Conservation (phyloP, 2,113 vertebrate genomes). For the Callospermophilus lateralis region DNA sequence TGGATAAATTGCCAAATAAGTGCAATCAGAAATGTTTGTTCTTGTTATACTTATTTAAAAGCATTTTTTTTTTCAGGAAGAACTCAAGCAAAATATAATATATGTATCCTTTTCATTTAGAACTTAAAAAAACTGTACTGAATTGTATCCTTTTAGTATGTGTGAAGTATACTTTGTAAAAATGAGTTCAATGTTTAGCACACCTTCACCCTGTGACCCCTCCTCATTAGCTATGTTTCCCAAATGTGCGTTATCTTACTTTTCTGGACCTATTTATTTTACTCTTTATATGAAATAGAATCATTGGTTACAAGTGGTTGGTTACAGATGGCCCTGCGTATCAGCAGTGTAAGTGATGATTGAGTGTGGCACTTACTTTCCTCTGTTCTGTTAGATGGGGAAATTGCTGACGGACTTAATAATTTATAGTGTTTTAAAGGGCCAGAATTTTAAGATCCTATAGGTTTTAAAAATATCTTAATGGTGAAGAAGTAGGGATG, state of each 20-base stretch:
- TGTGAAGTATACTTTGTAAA: background rate
- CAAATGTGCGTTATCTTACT: background rate
- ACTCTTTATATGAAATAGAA: background rate
- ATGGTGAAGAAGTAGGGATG: background rate
- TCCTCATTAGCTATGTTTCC: background rate
- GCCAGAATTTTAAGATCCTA: background rate
- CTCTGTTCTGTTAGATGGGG: background rate
- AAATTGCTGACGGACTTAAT: constrained; percentile 14
- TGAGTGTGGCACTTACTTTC: background rate
- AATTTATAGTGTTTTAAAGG: background rate
- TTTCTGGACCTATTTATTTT: background rate
- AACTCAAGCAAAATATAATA: constrained; percentile 39
- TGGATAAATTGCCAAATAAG: constrained; percentile 60
- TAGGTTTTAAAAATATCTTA: background rate
- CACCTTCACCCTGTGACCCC: accelerated
- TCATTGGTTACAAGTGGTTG: background rate
- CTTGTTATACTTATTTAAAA: constrained; percentile 62
- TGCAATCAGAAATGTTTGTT: constrained; percentile 55
- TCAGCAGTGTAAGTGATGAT: background rate
- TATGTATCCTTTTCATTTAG: constrained; percentile 42
- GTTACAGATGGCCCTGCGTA: background rate
- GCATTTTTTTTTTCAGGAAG: constrained; percentile 64
- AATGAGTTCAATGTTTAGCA: background rate
- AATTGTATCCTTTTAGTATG: background rate
- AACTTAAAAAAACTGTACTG: background rate